Percentiles rank a stretch among this genome's conserved stretches.
These are phyloP conservation scores for Heteronetta atricapilla DNA, from an alignment of 2,113 vertebrate species.

Conservation along the genomic window DNA sequence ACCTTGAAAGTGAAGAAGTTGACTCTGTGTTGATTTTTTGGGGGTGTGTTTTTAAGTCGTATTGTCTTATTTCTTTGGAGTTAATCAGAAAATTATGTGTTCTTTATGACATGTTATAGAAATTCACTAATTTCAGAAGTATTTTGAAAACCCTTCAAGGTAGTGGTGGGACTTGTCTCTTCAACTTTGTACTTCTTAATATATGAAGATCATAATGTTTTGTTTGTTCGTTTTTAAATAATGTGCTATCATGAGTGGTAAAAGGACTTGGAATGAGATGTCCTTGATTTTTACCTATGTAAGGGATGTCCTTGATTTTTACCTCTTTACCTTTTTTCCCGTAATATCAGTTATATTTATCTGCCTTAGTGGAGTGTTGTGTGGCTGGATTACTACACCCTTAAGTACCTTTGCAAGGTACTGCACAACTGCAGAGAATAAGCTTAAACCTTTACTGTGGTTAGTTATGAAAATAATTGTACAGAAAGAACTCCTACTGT, in stretches of 20 bases:
- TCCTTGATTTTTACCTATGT: background rate
- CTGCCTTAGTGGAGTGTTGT: background rate
- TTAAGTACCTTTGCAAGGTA: background rate
- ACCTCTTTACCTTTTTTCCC: background rate
- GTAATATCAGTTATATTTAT: background rate
- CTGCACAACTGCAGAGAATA: background rate
- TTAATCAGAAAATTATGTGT: background rate
- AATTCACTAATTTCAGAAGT: background rate
- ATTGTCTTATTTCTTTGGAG: background rate
- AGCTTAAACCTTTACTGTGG: background rate
- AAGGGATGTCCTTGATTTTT: background rate
- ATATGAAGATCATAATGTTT: background rate
- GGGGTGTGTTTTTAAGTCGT: background rate
- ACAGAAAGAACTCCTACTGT: background rate
- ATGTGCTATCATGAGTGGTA: background rate
- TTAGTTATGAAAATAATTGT: background rate
- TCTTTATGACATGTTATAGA: background rate
- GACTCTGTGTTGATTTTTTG: background rate
- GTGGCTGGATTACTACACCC: background rate
- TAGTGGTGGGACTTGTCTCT: background rate
- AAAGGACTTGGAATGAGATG: background rate
- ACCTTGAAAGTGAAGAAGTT: background rate
- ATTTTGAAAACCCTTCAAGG: background rate
- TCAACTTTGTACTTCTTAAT: background rate
- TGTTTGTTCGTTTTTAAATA: background rate